Conservation (phyloP, 2,797 vertebrate species). For the Brotogeris chrysoptera region DNA sequence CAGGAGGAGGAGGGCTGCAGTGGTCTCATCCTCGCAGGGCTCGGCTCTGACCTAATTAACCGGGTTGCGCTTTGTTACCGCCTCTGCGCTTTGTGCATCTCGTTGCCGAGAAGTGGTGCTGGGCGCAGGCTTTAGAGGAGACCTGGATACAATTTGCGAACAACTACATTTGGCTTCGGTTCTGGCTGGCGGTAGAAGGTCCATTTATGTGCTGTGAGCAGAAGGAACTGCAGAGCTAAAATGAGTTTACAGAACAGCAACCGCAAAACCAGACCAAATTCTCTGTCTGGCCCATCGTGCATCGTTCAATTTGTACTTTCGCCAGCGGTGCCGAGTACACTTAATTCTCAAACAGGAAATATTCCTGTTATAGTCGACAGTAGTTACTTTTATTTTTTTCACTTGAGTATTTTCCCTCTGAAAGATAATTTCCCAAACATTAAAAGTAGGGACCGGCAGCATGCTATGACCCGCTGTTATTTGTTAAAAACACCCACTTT, state of each 20-base stretch:
- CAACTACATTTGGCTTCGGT: background rate
- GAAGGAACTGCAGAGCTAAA: conserved; percentile 26
- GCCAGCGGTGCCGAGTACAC: background rate
- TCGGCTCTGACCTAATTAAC: conserved; percentile 54
- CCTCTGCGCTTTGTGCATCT: background rate
- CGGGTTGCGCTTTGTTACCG: conserved; percentile 14
- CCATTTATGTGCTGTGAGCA: background rate
- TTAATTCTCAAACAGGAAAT: background rate
- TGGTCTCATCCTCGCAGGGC: background rate
- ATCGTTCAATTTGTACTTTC: background rate
- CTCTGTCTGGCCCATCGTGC: background rate
- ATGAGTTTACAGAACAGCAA: background rate
- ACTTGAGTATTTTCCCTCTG: background rate
- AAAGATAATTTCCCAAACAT: background rate
- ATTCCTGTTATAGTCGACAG: background rate
- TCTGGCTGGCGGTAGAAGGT: background rate
- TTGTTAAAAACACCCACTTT: background rate
- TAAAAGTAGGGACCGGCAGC: background rate
- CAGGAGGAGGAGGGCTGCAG: background rate
- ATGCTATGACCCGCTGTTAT: background rate
- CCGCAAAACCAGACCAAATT: background rate
- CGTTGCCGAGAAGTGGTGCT: background rate
- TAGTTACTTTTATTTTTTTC: background rate
- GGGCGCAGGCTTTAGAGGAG: background rate
- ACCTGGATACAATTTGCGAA: background rate